Evolutionary conservation across 1,140 invertebrate species (phyloP).

Genomic region (Leptinotarsa lineolata): DNA sequence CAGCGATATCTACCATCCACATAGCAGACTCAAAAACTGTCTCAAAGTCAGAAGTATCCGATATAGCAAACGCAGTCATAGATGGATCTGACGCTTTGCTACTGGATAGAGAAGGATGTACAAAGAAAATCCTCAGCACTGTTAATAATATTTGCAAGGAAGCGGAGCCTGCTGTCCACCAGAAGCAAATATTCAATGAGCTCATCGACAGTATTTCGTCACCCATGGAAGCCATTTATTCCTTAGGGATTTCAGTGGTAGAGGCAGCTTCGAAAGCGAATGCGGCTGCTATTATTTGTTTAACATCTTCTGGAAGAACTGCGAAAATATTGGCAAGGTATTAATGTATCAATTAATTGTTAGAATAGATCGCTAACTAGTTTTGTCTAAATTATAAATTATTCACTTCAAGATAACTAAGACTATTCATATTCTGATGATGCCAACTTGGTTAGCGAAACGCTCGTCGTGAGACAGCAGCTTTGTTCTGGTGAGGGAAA

Average conservation of each 20-base stretch:
- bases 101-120: constrained; percentile 56
- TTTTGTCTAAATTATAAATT: too few relatives aligned
- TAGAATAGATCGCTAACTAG: too few relatives aligned
- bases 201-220: constrained; percentile 57
- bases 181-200: constrained; percentile 74
- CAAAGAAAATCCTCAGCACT: constrained; percentile 31
- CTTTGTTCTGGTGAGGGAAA: too few relatives aligned
- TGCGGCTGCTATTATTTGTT: constrained; percentile 81
- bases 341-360: neutral
- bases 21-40: constrained; percentile 29
- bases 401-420: neutral
- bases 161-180: constrained; percentile 83
- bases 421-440: too few relatives aligned
- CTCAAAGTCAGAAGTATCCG: constrained; percentile 69
- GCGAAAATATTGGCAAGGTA: constrained; percentile 70
- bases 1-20: constrained; percentile 33
- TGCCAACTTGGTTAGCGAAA: too few relatives aligned
- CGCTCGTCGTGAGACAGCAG: too few relatives aligned
- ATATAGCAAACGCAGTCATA: constrained; percentile 75
- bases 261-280: constrained; percentile 78
- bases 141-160: constrained; percentile 58
- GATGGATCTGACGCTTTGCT: constrained; percentile 77
- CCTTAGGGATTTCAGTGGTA: constrained; percentile 81
- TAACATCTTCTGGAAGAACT: constrained; percentile 82
- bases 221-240: constrained; percentile 59